These are phyloP conservation scores for Oconnorella tubifera DNA, from an alignment of 2,888 invertebrate genomes.

Conservation along the genomic window DNA sequence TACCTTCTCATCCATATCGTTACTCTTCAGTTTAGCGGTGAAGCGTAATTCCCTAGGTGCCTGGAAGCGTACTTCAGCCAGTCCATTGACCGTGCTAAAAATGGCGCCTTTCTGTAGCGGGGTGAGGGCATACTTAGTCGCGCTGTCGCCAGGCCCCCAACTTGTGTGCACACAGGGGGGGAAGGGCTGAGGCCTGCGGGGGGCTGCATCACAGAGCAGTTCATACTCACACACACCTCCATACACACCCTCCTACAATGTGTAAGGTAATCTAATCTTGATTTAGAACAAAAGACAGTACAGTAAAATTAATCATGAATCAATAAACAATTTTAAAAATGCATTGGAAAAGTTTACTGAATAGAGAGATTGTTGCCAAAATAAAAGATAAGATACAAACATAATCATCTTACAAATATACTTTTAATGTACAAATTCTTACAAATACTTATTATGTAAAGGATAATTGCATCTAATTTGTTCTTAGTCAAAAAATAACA, in stretches of 20 bases:
- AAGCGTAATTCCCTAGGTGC: slow-evolving; percentile 52
- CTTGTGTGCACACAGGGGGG: slow-evolving; percentile 55
- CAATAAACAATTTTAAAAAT: too few species aligned
- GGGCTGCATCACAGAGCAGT: slow-evolving; percentile 46
- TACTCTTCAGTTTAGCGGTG: slow-evolving; percentile 54
- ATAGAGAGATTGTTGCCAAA: too few species aligned
- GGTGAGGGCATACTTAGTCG: slow-evolving; percentile 48
- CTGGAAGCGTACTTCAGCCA: slow-evolving; percentile 51
- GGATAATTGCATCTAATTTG: too few species aligned
- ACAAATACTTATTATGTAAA: too few species aligned
- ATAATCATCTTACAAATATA: too few species aligned
- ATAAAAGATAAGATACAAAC: too few species aligned
- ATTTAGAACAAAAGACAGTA: too few species aligned
- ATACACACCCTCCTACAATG: slow-evolving; percentile 53
- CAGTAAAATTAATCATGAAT: too few species aligned
- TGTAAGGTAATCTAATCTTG: too few species aligned
- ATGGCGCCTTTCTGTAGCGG: slow-evolving; percentile 52
- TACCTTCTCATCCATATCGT: slow-evolving; percentile 43
- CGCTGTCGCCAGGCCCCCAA: slow-evolving; percentile 53
- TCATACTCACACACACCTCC: slow-evolving; percentile 56
- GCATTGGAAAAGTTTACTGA: too few species aligned
- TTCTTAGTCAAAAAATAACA: too few species aligned
- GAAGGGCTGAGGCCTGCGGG: slow-evolving; percentile 49
- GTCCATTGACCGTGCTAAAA: slow-evolving; percentile 50
- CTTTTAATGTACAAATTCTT: too few species aligned